Evolutionary conservation across 2,113 vertebrate species (phyloP).

Genomic region (Acinonyx jubatus): DNA sequence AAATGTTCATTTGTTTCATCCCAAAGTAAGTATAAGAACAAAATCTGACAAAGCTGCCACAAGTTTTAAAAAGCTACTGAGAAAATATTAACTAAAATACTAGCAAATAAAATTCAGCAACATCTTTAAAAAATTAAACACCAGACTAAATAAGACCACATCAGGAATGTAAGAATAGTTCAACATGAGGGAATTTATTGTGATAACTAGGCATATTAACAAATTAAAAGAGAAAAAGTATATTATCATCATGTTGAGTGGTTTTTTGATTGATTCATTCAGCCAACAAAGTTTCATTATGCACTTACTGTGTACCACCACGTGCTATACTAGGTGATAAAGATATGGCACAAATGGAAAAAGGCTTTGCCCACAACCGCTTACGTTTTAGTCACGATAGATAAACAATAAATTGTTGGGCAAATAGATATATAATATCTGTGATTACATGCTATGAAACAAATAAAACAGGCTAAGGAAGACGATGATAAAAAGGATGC

Average conservation of each 20-base stretch:
- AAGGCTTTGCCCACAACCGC: neutral
- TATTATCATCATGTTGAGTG: neutral
- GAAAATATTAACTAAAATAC: conserved; percentile 34
- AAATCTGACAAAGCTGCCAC: neutral
- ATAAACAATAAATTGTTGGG: neutral
- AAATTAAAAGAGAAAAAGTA: conserved; percentile 27
- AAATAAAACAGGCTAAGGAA: neutral
- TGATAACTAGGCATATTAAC: neutral
- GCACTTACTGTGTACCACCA: neutral
- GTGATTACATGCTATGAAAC: neutral
- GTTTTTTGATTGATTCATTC: neutral
- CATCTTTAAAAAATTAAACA: conserved; percentile 25
- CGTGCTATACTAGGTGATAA: neutral
- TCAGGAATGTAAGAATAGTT: conserved; percentile 48
- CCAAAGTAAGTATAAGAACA: neutral
- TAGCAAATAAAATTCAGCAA: neutral
- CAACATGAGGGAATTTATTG: conserved; percentile 34
- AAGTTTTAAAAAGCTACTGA: neutral
- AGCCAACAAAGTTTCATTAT: neutral
- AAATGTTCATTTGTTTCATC: neutral
- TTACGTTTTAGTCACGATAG: neutral
- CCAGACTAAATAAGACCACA: neutral
- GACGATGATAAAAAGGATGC: neutral
- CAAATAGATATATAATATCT: neutral
- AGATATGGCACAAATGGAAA: neutral